phyloP scores from a whole-genome alignment of 2,888 invertebrate species.

The Bhutanitis thaidina region DNA sequence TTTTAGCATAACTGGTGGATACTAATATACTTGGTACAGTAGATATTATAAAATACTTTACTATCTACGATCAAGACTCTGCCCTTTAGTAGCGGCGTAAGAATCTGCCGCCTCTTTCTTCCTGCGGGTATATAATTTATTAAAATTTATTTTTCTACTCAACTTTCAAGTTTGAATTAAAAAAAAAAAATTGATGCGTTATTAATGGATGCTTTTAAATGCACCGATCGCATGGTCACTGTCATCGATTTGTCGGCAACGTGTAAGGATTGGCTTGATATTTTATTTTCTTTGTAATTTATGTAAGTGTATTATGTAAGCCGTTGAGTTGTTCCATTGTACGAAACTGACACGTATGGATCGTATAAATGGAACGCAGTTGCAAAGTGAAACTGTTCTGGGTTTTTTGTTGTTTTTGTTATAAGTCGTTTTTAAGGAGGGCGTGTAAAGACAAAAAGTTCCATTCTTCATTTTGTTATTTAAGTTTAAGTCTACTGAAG shows the following conservation, averaged over 20 bases:
- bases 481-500: neutral
- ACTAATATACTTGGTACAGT: too few species aligned
- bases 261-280: neutral
- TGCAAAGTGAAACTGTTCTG: neutral
- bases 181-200: too few species aligned
- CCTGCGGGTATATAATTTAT: too few species aligned
- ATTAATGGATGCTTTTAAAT: too few species aligned
- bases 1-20: too few species aligned
- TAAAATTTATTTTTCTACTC: too few species aligned
- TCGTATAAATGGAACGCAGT: slow-evolving; percentile 2
- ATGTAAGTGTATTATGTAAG: slow-evolving; percentile 11
- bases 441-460: neutral
- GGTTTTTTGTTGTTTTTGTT: too few species aligned
- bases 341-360: neutral
- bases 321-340: slow-evolving; percentile 1
- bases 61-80: too few species aligned
- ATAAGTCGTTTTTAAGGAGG: neutral
- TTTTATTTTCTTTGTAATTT: slow-evolving; percentile 8
- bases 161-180: too few species aligned
- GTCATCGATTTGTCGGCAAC: neutral
- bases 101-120: too few species aligned
- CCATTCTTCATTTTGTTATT: neutral
- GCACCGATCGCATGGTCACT: neutral
- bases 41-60: too few species aligned
- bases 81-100: too few species aligned